Evolutionary conservation across 1,140 invertebrate genomes (phyloP).

Genomic region (Caenorhabditis tropicalis): DNA sequence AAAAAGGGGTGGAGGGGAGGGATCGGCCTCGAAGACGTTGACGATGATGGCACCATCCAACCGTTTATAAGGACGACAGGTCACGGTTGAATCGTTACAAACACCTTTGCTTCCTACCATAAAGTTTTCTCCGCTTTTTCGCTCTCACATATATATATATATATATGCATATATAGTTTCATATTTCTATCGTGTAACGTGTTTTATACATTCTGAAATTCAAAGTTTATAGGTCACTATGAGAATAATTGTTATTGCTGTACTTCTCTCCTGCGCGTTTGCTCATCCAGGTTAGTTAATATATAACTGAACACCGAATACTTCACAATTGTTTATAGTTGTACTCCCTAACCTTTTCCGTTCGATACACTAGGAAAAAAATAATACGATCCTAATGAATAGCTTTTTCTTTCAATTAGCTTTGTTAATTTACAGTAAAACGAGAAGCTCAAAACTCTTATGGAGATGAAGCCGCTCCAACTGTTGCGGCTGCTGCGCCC

Average conservation of each 20-base stretch:
- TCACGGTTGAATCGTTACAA: constrained; percentile 31
- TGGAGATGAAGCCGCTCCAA: constrained; percentile 49
- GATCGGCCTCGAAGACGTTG: constrained; percentile 31
- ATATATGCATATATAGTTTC: no score
- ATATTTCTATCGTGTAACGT: no score
- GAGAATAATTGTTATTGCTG: constrained; percentile 29
- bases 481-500: constrained; percentile 31
- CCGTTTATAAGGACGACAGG: constrained; percentile 36
- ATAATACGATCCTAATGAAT: no score
- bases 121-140: no score
- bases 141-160: no score
- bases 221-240: background rate
- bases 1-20: constrained; percentile 15
- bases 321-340: no score
- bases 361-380: no score
- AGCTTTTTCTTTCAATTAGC: no score
- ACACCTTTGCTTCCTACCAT: background rate
- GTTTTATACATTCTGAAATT: background rate
- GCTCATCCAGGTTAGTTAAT: constrained; percentile 17
- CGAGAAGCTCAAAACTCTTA: constrained; percentile 47
- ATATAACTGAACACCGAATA: no score
- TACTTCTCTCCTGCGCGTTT: background rate
- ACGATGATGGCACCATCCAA: constrained; percentile 27
- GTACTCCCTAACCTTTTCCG: no score
- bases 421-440: background rate